Base-by-base conservation (phyloP, 2,888 invertebrate genomes). In the Fabriciana adippe region DNA sequence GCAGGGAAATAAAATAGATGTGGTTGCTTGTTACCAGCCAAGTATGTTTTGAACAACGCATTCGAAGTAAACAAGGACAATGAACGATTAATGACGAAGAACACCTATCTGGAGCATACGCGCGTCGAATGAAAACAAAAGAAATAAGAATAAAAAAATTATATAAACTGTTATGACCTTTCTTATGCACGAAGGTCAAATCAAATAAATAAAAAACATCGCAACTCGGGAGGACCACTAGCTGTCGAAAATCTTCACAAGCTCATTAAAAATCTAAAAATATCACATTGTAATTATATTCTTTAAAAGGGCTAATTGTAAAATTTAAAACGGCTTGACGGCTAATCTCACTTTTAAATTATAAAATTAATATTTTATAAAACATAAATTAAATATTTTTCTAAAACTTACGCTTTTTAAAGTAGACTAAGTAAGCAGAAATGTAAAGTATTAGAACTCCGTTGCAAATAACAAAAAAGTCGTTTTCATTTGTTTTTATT, bases 101-200 rank as follows among this genome's bases (percentile, higher is more conserved):
- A 67, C 35, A 41, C 35, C 35, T 67, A 62, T 60, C 50, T 64
- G 57, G 67, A 72, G 68, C 64, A 75, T 74, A 76, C 81, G 81
- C 82, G 84, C 79, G 74, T 78, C 72, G 64, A 70, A 59, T 66
- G 64, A 73, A 76, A 74, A 79, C 79, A 77, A 76, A 77, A 74
- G 70, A 71, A 66, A 50, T 26, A 59, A 26, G 48, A 59, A 47
- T 48, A 59, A 26, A 59, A 59, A 80, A 85, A 87, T 87, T 87
- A 88, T 85, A 84, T 86, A 87, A 87, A 90, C 85, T 74, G 75
- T 76, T 79, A 76, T 88, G 90, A 91, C 90, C 90, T 91, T 91
- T 81, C 82, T 77, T 26, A 68, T 56, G 68, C 50, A 64, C 82
- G 85, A 90, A 91, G 90, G 90, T 90, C 89, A 87, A 64, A 70